phyloP scores from a whole-genome alignment of 2,113 vertebrate genomes.

The Murina feae region DNA sequence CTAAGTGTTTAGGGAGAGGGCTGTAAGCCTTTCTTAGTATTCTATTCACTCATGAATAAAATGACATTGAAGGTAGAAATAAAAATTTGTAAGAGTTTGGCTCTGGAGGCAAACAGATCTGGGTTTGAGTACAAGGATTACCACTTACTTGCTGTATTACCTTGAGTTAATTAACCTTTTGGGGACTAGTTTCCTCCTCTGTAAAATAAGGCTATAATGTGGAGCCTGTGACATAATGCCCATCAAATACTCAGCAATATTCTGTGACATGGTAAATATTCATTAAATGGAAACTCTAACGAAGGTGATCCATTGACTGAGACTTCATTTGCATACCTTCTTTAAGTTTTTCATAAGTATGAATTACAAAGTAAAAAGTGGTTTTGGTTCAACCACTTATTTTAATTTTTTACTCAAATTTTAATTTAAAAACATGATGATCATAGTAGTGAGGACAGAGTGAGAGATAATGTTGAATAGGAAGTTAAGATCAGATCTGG shows the following conservation, averaged over 20 bases:
- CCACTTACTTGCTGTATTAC: neutral
- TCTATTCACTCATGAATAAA: constrained; percentile 42
- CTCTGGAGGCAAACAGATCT: neutral
- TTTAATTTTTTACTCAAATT: constrained; percentile 28
- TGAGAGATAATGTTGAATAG: neutral
- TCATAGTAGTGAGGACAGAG: neutral
- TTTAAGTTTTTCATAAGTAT: neutral
- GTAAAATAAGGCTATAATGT: neutral
- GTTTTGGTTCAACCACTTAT: neutral
- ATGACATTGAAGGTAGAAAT: neutral
- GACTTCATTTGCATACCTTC: constrained; percentile 1
- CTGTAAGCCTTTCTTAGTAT: neutral
- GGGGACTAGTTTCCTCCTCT: neutral
- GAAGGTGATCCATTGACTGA: neutral
- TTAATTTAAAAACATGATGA: constrained; percentile 34
- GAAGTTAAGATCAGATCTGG: constrained; percentile 24
- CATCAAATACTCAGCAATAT: neutral
- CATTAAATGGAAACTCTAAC: neutral
- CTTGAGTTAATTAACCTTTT: constrained; percentile 1
- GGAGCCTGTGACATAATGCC: neutral
- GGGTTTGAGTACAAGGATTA: neutral
- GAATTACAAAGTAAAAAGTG: neutral
- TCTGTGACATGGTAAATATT: neutral
- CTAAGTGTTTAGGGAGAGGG: neutral
- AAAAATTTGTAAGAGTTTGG: neutral